Percentiles rank a stretch among this genome's conserved stretches.
Conservation (phyloP, 53 echinoderm and acorn worm species). For the Astropecten irregularis region DNA sequence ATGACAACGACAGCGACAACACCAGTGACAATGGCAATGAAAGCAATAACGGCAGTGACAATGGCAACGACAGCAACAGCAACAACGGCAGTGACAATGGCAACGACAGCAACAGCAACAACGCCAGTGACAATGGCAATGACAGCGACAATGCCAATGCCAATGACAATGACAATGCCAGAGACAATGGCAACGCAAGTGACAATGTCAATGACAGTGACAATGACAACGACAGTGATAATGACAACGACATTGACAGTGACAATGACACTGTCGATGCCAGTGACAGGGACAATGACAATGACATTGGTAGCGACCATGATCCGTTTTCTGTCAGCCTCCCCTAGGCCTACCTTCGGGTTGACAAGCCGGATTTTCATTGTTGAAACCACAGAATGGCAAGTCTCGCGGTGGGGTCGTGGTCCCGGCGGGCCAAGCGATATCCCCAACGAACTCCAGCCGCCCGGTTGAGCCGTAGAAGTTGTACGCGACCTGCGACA, state of each 20-base stretch:
- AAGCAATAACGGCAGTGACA: too few species aligned
- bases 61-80: background rate
- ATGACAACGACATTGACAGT: too few species aligned
- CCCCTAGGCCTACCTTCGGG: constrained; percentile 41
- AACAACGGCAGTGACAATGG: background rate
- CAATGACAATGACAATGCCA: background rate
- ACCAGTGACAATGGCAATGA: too few species aligned
- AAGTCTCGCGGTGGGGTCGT: constrained; percentile 22
- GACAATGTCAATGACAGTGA: background rate
- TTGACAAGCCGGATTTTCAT: constrained; percentile 43
- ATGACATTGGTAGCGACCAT: too few species aligned
- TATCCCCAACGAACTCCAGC: constrained; percentile 35
- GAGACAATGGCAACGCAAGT: background rate
- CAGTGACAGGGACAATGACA: too few species aligned
- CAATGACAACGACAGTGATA: too few species aligned
- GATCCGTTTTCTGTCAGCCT: too few species aligned
- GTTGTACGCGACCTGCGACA: constrained; percentile 63
- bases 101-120: background rate
- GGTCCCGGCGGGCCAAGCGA: constrained; percentile 24
- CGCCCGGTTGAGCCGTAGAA: constrained; percentile 19
- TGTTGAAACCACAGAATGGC: constrained; percentile 42
- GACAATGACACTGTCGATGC: too few species aligned
- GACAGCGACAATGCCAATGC: background rate
- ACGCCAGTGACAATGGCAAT: background rate
- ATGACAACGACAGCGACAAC: background rate